These are phyloP conservation scores for Perognathus longimembris DNA, from an alignment of 2,113 vertebrate genomes.

Conservation along the genomic window DNA sequence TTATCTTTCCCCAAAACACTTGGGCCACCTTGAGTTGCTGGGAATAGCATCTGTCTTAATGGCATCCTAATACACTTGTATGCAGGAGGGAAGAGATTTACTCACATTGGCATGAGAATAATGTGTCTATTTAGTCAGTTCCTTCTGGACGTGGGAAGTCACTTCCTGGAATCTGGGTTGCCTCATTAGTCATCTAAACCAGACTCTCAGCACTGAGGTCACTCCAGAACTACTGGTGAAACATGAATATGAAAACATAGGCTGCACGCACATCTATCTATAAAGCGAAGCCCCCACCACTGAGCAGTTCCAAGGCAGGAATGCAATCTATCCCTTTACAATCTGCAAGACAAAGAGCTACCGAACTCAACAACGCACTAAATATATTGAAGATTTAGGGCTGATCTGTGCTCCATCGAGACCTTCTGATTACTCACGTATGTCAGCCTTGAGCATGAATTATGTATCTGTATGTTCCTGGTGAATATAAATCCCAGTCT, in stretches of 20 bases:
- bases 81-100: background rate
- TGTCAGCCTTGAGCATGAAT: constrained; percentile 63
- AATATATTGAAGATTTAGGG: constrained; percentile 43
- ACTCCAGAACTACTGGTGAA: constrained; percentile 38
- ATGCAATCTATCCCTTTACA: background rate
- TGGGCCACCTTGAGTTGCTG: background rate
- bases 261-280: background rate
- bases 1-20: constrained; percentile 38
- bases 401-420: constrained; percentile 34
- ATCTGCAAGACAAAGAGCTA: constrained; percentile 51
- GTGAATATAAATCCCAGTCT: constrained; percentile 79
- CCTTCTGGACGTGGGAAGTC: background rate
- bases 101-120: background rate
- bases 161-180: constrained; percentile 39
- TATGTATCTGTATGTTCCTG: constrained; percentile 74
- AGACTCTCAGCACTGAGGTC: constrained; percentile 1
- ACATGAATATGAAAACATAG: background rate
- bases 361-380: constrained; percentile 1
- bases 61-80: constrained; percentile 28
- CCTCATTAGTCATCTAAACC: background rate
- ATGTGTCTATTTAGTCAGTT: background rate
- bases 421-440: constrained; percentile 66
- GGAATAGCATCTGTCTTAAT: constrained; percentile 3
- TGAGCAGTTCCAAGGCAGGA: background rate
- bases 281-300: background rate